A percentile compares a stretch with the other conserved stretches of the same genome.
Conservation (phyloP, 2,888 invertebrate species). For the Clepsis dumicolana region DNA sequence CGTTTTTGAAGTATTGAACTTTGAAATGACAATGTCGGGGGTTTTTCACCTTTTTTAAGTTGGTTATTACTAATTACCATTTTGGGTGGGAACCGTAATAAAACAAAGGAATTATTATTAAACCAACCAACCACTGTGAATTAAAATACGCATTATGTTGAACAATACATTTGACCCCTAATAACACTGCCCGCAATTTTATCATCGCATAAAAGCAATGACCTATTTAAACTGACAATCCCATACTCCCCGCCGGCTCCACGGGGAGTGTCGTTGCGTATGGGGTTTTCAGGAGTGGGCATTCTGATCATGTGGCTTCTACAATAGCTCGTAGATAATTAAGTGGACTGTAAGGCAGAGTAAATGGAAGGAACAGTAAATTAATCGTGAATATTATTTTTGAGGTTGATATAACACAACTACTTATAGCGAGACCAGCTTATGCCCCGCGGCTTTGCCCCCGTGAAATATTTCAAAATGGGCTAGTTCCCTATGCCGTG, state of each 20-base stretch:
- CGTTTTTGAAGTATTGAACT: no score
- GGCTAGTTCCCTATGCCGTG: no score
- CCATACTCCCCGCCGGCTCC: neutral
- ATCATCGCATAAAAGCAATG: slow-evolving; percentile 13
- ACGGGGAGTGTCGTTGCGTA: neutral
- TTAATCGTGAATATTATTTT: neutral
- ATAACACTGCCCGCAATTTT: slow-evolving; percentile 4
- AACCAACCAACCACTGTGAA: neutral
- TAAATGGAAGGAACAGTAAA: neutral
- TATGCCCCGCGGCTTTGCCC: no score
- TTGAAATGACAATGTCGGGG: no score
- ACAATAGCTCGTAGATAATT: slow-evolving; percentile 26
- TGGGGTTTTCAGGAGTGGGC: neutral
- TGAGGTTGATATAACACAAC: no score
- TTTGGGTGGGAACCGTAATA: no score
- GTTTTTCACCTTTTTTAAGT: no score
- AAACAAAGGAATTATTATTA: no score
- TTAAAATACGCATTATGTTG: neutral
- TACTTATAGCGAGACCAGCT: no score
- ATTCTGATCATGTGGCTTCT: slow-evolving; percentile 16
- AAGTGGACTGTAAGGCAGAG: slow-evolving; percentile 12
- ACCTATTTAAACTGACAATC: slow-evolving; percentile 15
- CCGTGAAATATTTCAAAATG: no score
- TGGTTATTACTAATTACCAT: no score
- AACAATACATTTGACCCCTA: neutral